Evolutionary conservation across 1,140 invertebrate genomes (phyloP), one percentile per base, ranked within the genome.

Genomic region (Batillaria attramentaria): DNA sequence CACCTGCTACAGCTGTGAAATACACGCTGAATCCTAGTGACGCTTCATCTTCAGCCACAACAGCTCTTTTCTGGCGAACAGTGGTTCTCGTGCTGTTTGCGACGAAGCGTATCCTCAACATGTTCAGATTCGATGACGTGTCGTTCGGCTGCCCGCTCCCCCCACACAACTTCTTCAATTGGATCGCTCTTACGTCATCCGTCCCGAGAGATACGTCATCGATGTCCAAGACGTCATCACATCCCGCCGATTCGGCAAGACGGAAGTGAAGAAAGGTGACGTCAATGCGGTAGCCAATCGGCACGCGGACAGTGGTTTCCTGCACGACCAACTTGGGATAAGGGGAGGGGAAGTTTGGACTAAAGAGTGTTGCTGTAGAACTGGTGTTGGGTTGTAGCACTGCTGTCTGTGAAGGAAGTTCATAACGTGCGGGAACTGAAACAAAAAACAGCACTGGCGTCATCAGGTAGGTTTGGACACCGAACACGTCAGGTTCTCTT

Each of bases 251-350:
- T 10, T 24, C 10, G 5, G 54, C 41, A 39, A 75, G 39, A n/a
- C 39, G 54, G 50, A 75, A 57, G 54, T 75, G 28, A 75, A 28
- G 37, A 35, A 75, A 28, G 31, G 35, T 75, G 46, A 75, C 35
- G 39, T 75, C 54, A 6, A 75, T 42, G 3, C 16, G 3, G 57
- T 60, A 31, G 37, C 73, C 73, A 28, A 75, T 65, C 35, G 73
- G 73, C 20, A 37, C 73, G 20, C 73, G 46, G 3, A 75, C 10
- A 2, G 57, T 62, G 54, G 28, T 37, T 31, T 62, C 57, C 31
- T 57, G n/a, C 33, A 33, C 18, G 8, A 62, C 0, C 3, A 20
- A 5, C 2, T 62, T 37, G 0, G 73, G 73, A 18, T 57, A 20
- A 0, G 39, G 24, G 3, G 28, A n/a, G 20, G 73, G 73, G 39